Conservation (phyloP, 1,140 invertebrate species). For the Pollicipes pollicipes region DNA sequence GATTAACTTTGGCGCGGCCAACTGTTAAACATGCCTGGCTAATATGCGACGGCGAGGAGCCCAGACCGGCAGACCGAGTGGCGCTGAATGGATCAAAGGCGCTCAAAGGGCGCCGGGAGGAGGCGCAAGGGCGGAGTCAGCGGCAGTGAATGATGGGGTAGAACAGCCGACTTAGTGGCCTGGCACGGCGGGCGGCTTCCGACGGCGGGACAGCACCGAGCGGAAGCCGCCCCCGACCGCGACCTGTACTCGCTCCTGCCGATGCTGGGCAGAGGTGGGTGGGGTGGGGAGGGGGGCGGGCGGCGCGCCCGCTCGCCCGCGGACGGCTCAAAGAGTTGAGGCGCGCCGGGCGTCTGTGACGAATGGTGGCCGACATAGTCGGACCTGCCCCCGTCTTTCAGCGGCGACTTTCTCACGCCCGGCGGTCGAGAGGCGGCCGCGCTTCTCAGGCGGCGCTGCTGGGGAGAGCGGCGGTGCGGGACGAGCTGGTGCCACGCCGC, state of each 20-base stretch:
- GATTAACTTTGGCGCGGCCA: background rate
- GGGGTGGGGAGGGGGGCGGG: no score
- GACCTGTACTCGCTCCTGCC: no score
- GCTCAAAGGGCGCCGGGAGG: background rate
- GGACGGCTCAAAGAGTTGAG: background rate
- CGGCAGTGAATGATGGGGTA: no score
- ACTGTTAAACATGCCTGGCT: background rate
- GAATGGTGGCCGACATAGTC: conserved; percentile 1
- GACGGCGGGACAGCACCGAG: background rate
- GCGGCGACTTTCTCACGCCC: background rate
- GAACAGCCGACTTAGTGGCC: no score
- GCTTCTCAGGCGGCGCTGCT: no score
- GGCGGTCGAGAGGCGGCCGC: no score
- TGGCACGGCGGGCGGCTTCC: no score
- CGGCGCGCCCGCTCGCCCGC: background rate
- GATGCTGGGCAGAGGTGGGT: background rate
- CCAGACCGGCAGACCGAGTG: background rate
- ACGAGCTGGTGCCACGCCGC: no score
- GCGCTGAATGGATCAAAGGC: background rate
- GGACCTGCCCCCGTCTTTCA: background rate
- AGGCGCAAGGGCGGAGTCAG: background rate
- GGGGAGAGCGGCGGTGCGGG: no score
- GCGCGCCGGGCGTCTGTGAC: background rate
- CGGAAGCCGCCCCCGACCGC: no score
- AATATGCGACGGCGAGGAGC: background rate